Evolutionary conservation across 2,888 invertebrate genomes (phyloP).

Genomic region (Xanthorhoe designata): DNA sequence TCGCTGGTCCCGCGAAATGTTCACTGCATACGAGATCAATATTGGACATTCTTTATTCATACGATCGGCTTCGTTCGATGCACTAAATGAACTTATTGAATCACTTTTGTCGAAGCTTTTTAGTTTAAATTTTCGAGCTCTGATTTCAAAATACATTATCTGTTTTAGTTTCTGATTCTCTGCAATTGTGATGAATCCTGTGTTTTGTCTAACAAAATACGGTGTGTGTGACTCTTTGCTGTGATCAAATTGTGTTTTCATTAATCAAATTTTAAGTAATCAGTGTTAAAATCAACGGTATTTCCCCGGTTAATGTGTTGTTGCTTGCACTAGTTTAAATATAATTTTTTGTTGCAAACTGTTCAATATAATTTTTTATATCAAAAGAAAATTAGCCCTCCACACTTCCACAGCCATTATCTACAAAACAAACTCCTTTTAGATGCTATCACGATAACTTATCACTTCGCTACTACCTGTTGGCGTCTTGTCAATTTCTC

Average conservation of each 20-base stretch:
- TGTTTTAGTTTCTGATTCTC: neutral
- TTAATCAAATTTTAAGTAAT: neutral
- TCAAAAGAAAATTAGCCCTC: slow-evolving; percentile 22
- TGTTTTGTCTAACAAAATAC: too few relatives aligned
- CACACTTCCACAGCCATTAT: slow-evolving; percentile 39
- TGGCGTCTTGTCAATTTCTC: slow-evolving; percentile 45
- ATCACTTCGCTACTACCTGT: slow-evolving; percentile 58
- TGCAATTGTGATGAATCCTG: neutral
- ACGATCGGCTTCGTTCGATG: slow-evolving; percentile 48
- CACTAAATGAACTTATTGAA: slow-evolving; percentile 48
- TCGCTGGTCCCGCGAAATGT: slow-evolving; percentile 14
- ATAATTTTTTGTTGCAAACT: neutral
- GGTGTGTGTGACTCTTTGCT: neutral
- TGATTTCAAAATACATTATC: neutral
- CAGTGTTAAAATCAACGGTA: neutral
- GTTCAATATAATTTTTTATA: too few relatives aligned
- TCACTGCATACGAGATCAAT: slow-evolving; percentile 59
- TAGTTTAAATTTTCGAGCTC: neutral
- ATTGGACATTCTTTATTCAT: slow-evolving; percentile 68
- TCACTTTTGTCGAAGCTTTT: slow-evolving; percentile 25
- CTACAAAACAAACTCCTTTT: slow-evolving; percentile 48
- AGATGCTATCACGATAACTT: slow-evolving; percentile 55
- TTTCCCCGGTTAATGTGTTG: neutral
- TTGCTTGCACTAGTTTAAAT: neutral
- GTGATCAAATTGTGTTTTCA: neutral